A percentile compares a stretch with the other conserved stretches of the same genome.
phyloP scores from a whole-genome alignment of 2,888 invertebrate species.

The Calameuta filiformis region DNA sequence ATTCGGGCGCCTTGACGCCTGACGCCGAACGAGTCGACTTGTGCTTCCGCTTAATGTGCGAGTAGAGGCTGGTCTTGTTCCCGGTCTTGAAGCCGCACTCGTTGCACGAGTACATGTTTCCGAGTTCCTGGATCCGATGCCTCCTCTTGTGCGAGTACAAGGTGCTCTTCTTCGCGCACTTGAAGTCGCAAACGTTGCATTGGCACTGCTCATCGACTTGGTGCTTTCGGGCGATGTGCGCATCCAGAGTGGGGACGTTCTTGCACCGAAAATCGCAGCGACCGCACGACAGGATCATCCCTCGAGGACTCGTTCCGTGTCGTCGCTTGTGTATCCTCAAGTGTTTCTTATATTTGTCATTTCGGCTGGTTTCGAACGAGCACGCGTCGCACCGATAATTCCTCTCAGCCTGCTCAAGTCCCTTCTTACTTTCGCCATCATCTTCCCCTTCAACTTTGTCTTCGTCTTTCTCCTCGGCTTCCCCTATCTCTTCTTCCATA shows the following conservation, averaged over 20 bases:
- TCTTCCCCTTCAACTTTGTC: neutral
- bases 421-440: neutral
- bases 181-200: constrained; percentile 55
- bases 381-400: constrained; percentile 10
- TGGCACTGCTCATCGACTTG: constrained; percentile 25
- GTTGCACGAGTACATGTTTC: constrained; percentile 48
- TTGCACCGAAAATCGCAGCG: constrained; percentile 37
- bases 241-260: constrained; percentile 22
- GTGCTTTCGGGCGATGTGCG: constrained; percentile 37
- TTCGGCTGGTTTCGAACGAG: constrained; percentile 6
- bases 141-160: constrained; percentile 55
- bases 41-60: constrained; percentile 59
- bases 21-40: constrained; percentile 25
- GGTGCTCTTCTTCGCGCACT: constrained; percentile 50
- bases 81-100: constrained; percentile 55
- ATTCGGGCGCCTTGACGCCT: constrained; percentile 24
- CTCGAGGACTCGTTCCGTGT: neutral
- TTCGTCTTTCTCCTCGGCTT: neutral
- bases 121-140: constrained; percentile 35
- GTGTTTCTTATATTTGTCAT: constrained; percentile 14
- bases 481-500: constrained; percentile 7
- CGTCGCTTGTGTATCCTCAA: neutral
- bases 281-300: constrained; percentile 24
- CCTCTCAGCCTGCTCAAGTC: neutral
- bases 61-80: constrained; percentile 54